Evolutionary conservation across 2,113 vertebrate genomes (phyloP).

Genomic region (Tilapia sparmanii): DNA sequence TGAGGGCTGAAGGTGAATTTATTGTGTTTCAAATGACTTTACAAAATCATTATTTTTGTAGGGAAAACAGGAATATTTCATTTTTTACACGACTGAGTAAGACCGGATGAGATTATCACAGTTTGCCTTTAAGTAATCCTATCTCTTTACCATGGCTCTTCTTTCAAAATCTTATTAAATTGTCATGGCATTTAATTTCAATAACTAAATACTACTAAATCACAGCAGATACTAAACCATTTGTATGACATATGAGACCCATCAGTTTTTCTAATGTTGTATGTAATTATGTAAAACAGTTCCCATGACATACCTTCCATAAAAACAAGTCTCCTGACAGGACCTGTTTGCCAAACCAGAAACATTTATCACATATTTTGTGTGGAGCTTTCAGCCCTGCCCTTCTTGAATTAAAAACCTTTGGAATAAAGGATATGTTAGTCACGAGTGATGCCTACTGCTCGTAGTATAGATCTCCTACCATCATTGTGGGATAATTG

Average conservation of each 20-base stretch:
- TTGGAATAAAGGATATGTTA: not conserved
- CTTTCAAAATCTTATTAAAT: not conserved
- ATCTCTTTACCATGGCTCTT: not conserved
- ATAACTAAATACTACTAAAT: not conserved
- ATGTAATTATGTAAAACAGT: not conserved
- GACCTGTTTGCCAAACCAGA: conserved; percentile 6
- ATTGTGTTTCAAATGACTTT: not conserved
- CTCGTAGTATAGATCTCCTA: not conserved
- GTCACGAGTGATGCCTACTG: not conserved
- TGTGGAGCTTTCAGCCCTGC: not conserved
- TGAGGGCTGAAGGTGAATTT: not conserved
- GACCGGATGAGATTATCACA: not conserved
- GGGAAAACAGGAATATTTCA: not conserved
- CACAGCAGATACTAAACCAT: not conserved
- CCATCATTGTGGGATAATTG: not conserved
- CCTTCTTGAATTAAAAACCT: not conserved
- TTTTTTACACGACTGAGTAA: not conserved
- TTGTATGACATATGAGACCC: not conserved
- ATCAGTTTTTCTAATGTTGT: not conserved
- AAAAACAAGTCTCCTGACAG: not conserved
- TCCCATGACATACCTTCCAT: not conserved
- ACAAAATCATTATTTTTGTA: not conserved
- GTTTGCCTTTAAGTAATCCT: not conserved
- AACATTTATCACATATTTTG: conserved; percentile 48
- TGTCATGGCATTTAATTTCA: not conserved